These are phyloP conservation scores for Hyposmocoma kahamanoa DNA, from an alignment of 1,140 invertebrate genomes.

Conservation along the genomic window DNA sequence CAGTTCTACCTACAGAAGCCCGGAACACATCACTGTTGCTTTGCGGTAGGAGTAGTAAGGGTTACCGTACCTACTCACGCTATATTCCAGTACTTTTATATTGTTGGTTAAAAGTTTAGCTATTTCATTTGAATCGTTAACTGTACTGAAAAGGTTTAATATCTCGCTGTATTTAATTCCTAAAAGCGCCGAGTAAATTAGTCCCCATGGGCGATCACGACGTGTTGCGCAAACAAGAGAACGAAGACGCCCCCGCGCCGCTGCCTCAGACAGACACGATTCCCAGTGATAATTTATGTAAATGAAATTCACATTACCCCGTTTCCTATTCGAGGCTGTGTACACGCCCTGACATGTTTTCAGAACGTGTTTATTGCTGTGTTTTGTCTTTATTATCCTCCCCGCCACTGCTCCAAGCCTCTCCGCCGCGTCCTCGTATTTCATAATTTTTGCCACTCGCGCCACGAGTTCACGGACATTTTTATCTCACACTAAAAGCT, in stretches of 20 bases:
- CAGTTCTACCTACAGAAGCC: no score
- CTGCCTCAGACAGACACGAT: constrained; percentile 30
- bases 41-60: background rate
- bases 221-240: constrained; percentile 44
- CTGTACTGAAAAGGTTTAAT: no score
- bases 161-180: constrained; percentile 18
- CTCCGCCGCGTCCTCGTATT: constrained; percentile 21
- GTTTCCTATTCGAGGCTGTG: constrained; percentile 44
- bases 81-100: background rate
- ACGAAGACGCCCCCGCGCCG: constrained; percentile 16
- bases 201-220: constrained; percentile 37
- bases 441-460: constrained; percentile 31
- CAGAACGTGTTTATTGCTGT: constrained; percentile 49
- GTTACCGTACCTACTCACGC: background rate
- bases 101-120: background rate
- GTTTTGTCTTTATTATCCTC: constrained; percentile 56
- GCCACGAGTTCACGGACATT: constrained; percentile 18
- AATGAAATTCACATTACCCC: constrained; percentile 66
- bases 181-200: constrained; percentile 39
- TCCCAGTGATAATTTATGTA: constrained; percentile 64
- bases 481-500: constrained; percentile 33
- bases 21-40: no score
- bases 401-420: constrained; percentile 34
- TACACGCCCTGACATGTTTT: constrained; percentile 43
- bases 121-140: no score